Base-by-base conservation (phyloP, 2,113 vertebrate genomes). In the Meriones unguiculatus region DNA sequence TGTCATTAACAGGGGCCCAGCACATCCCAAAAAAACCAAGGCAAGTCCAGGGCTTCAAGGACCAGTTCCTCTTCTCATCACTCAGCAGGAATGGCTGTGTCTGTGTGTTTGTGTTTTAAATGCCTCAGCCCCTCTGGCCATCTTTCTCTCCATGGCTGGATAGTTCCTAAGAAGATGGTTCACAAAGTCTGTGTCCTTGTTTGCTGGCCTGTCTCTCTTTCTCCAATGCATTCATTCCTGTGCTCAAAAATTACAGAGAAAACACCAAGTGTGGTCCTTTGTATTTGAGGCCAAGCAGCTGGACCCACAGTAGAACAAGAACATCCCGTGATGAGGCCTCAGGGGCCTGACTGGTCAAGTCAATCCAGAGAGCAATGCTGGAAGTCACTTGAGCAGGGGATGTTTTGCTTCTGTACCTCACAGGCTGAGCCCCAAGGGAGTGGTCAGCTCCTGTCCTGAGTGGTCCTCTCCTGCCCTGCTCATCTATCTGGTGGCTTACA, bases 1-100 rank as follows among this genome's bases (percentile, higher is more conserved):
- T 85, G 90, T 50, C 92, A 59, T 92, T 92, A 75, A 86, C 82
- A 35, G 92, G 73, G 92, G 57, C 35, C 7, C 8, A 11, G 3
- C 14, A 35, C 76, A 85, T 41, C 82, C 57, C 10, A 0, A 76
- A 85, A 85, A 87, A 81, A 92, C 32, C 69, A 32, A 88, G n/a
- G 13, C 7, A 12, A 57, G 67, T n/a, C n/a, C 87, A 1, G 2
- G 20, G 32, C 38, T 69, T 89, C 25, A 59, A 90, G 64, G 46
- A 41, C 9, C 77, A 32, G 25, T 50, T 10, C 38, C 32, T 69
- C 77, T 64, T 69, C 67, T 64, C 54, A 41, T 4, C 5, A 20
- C 5, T 17, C 41, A 65, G 52, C 73, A 28, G 28, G 13, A 15
- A 76, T 50, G 62, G 52, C 38, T 46, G 64, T 38, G 35, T 64